A percentile compares a stretch with the other conserved stretches of the same genome.
Conservation (phyloP, 2,888 invertebrate species). For the Agrochola circellaris region DNA sequence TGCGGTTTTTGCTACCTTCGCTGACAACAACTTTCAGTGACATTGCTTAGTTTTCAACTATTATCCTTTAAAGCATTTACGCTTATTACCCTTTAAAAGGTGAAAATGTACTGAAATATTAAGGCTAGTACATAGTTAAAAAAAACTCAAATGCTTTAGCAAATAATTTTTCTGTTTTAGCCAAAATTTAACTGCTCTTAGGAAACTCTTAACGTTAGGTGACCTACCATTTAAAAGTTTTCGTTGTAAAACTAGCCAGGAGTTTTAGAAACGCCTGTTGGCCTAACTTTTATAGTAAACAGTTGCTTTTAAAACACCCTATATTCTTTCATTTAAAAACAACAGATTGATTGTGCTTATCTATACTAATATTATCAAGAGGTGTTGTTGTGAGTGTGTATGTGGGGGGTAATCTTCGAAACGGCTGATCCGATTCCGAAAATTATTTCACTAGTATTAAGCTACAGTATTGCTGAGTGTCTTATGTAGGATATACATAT, state of each 20-base stretch:
- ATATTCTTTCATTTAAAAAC: background rate
- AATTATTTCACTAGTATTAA: too few species aligned
- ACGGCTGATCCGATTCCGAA: too few species aligned
- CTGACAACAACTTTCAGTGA: constrained; percentile 37
- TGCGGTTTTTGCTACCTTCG: constrained; percentile 59
- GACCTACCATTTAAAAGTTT: constrained; percentile 30
- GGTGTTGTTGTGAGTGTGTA: too few species aligned
- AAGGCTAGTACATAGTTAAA: background rate
- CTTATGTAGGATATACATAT: too few species aligned
- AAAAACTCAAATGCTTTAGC: too few species aligned
- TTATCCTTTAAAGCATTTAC: constrained; percentile 12
- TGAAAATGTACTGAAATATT: background rate
- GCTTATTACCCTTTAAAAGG: background rate
- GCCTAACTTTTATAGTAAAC: constrained; percentile 8
- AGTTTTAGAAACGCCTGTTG: constrained; percentile 8
- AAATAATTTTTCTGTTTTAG: background rate
- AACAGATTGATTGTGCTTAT: background rate
- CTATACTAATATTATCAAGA: background rate
- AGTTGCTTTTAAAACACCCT: background rate
- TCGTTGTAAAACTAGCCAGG: constrained; percentile 17
- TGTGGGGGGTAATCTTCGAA: too few species aligned
- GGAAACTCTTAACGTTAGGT: constrained; percentile 9
- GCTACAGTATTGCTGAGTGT: too few species aligned
- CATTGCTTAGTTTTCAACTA: constrained; percentile 39
- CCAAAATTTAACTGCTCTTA: background rate